phyloP scores from a whole-genome alignment of 37 sponge, comb jelly and placozoan species.

The Geodia barretti region DNA sequence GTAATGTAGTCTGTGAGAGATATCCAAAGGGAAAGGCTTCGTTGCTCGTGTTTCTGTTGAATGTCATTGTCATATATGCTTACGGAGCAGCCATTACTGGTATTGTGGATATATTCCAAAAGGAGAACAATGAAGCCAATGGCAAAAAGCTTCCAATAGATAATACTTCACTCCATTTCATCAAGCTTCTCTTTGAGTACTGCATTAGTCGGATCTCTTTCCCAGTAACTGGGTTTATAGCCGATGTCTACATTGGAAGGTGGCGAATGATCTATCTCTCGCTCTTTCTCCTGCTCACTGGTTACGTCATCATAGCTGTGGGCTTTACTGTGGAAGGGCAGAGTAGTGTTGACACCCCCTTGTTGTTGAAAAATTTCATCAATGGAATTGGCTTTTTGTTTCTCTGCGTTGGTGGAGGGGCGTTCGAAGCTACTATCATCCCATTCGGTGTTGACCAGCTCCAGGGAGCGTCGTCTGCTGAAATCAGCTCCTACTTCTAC shows the following conservation, averaged over 20 bases:
- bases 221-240: slow-evolving; percentile 44
- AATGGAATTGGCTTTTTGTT: background rate
- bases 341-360: too few species aligned
- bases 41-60: background rate
- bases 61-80: slow-evolving; percentile 2
- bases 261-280: slow-evolving; percentile 35
- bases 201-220: slow-evolving; percentile 27
- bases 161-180: too few species aligned
- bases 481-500: slow-evolving; percentile 48
- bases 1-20: slow-evolving; percentile 7
- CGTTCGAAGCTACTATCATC: slow-evolving; percentile 36
- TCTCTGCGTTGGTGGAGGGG: slow-evolving; percentile 15
- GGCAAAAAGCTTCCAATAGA: too few species aligned
- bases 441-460: slow-evolving; percentile 53
- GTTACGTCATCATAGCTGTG: background rate
- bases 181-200: background rate
- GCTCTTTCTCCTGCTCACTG: slow-evolving; percentile 31
- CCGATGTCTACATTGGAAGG: slow-evolving; percentile 47
- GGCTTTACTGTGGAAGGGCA: background rate
- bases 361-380: too few species aligned
- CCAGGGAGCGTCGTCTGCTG: slow-evolving; percentile 46
- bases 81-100: background rate
- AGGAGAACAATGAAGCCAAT: too few species aligned
- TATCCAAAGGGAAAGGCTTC: background rate
- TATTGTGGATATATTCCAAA: background rate